Percentiles rank a stretch among this genome's conserved stretches.
These are phyloP conservation scores for Dreissena polymorpha DNA, from an alignment of 1,140 invertebrate species.

Conservation along the genomic window DNA sequence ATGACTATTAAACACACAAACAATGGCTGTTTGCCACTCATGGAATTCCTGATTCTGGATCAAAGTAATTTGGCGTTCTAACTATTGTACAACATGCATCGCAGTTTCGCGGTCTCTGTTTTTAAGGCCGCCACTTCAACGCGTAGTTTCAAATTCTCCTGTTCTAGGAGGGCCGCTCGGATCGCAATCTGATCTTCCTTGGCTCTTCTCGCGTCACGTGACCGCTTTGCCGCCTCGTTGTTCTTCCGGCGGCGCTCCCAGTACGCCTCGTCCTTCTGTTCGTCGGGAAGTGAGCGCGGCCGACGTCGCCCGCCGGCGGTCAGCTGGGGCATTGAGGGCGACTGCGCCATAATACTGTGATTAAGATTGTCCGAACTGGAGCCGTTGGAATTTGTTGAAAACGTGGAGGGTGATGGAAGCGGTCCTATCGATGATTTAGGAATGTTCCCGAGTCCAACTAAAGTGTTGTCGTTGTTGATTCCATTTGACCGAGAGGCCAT, in stretches of 20 bases:
- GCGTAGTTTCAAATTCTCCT: conserved; percentile 78
- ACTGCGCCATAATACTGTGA: neutral
- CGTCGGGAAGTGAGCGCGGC: conserved; percentile 68
- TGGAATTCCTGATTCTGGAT: too few species aligned
- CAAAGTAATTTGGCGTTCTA: neutral
- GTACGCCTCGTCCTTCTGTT: conserved; percentile 78
- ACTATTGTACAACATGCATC: conserved; percentile 82
- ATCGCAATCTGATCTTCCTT: conserved; percentile 79
- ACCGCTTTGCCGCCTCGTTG: conserved; percentile 80
- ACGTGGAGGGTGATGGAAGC: neutral
- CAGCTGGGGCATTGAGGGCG: neutral
- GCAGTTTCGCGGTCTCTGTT: conserved; percentile 80
- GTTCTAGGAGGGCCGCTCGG: conserved; percentile 77
- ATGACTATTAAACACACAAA: too few species aligned
- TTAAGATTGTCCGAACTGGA: conserved; percentile 17
- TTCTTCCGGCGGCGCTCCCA: conserved; percentile 80
- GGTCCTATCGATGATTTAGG: neutral
- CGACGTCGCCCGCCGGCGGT: conserved; percentile 60
- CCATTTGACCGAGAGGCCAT: conserved; percentile 8
- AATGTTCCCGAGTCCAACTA: neutral
- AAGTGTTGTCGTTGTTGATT: conserved; percentile 3
- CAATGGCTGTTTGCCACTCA: too few species aligned
- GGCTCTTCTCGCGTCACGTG: conserved; percentile 76
- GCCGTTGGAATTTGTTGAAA: conserved; percentile 18
- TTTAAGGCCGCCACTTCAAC: conserved; percentile 76